Evolutionary conservation across 2,113 vertebrate species (phyloP), one percentile per base, ranked within the genome.

Genomic region (Pteruthius melanotis): DNA sequence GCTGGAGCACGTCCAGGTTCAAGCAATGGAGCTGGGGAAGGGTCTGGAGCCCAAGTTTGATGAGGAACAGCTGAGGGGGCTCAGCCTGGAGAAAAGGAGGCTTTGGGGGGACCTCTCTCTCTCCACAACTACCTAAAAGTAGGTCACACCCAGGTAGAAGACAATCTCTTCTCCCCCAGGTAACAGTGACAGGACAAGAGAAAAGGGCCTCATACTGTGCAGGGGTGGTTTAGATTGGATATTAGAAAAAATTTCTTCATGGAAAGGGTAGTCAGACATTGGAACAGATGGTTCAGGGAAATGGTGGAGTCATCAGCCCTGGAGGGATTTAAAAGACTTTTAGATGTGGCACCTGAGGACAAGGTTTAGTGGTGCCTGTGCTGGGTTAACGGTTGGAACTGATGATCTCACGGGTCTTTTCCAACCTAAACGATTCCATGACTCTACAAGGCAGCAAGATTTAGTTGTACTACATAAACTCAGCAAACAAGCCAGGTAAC

Each of bases 301-400:
- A 22, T 10, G 24, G 22, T 37, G 10, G 33, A 71, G 39, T 71
- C 22, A 35, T 33, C n/a, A 59, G 0, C 15, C 65, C 52, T 57
- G 52, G 7, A 88, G 9, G 9, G 26, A 71, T 69, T 80, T 68
- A 56, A 20, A 92, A 57, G 56, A 30, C 1, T 1, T 0, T 2
- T 11, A 78, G 70, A 65, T 11, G 20, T 20, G 15, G 47, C 5
- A 5, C 12, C 10, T 20, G 23, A 19, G 23, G 40, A 64, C 40
- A 24, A 24, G 21, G 10, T 63, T 79, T 45, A 71, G 23, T 6
- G 5, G 28, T 66, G 35, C 33, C 2, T 54, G 40, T 4, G 24
- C 8, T 37, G 59, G 11, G 15, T 80, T 69, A 69, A 78, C 0
- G 0, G 37, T 3, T 52, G 15, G 30, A 70, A 39, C 45, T 2